These are phyloP conservation scores for Hirundichthys speculiger DNA, from an alignment of 2,113 vertebrate species.

Conservation along the genomic window DNA sequence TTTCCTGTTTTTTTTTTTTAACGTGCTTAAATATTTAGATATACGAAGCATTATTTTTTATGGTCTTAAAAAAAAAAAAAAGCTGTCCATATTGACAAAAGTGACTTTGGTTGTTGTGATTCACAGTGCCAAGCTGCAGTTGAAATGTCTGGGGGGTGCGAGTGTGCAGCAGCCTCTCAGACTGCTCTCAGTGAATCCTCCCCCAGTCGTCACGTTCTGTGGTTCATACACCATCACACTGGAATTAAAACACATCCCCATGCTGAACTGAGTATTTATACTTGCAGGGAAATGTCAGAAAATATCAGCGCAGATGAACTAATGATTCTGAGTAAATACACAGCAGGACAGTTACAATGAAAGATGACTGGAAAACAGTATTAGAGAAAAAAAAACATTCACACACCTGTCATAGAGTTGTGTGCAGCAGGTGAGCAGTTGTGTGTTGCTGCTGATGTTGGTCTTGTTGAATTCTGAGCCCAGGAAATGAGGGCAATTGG, in stretches of 20 bases:
- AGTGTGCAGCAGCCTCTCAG: slow-evolving; percentile 58
- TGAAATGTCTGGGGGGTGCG: slow-evolving; percentile 34
- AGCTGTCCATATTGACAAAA: not conserved
- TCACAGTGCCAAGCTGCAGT: slow-evolving; percentile 59
- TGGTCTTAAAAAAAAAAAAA: no score
- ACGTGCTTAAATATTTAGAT: no score
- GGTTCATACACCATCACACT: slow-evolving; percentile 48
- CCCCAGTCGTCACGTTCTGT: slow-evolving; percentile 40
- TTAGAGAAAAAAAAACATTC: not conserved
- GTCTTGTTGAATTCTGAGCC: slow-evolving; percentile 59
- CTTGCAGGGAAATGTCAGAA: no score
- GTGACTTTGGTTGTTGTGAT: not conserved
- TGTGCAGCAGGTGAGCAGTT: slow-evolving; percentile 81
- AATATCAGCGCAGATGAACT: no score
- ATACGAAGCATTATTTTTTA: no score
- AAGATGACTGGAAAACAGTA: not conserved
- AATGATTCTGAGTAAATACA: not conserved
- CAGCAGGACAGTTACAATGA: not conserved
- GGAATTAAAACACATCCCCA: slow-evolving; percentile 25
- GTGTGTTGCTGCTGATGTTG: slow-evolving; percentile 61
- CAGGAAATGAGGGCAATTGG: slow-evolving; percentile 80
- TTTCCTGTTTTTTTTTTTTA: no score
- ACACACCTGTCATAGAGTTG: slow-evolving; percentile 81
- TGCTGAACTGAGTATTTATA: not conserved
- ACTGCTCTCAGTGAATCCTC: slow-evolving; percentile 45